phyloP scores from a whole-genome alignment of 2,797 vertebrate genomes.

The Mus caroli region DNA sequence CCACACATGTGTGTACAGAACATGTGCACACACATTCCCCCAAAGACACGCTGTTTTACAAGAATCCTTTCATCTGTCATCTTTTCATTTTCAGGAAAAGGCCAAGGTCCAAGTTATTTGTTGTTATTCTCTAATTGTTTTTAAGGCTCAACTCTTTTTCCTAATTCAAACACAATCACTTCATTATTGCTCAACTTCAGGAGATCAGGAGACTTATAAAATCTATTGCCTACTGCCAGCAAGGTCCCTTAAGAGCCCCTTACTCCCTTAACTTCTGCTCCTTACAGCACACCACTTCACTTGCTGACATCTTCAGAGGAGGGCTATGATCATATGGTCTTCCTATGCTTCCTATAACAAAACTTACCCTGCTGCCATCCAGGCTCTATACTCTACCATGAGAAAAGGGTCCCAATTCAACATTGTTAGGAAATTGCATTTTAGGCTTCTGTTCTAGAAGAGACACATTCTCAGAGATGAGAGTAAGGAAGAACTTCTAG shows the following conservation, averaged over 20 bases:
- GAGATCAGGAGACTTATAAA: not conserved
- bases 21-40: not conserved
- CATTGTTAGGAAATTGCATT: not conserved
- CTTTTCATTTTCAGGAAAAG: slow-evolving; percentile 15
- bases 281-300: slow-evolving; percentile 39
- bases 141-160: not conserved
- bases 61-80: slow-evolving; percentile 4
- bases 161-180: slow-evolving; percentile 40
- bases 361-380: not conserved
- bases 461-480: slow-evolving; percentile 6
- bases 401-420: slow-evolving; percentile 59
- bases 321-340: not conserved
- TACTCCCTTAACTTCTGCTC: not conserved
- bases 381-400: slow-evolving; percentile 32
- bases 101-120: not conserved
- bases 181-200: slow-evolving; percentile 13
- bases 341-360: not conserved
- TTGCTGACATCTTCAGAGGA: not conserved
- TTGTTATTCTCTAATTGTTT: not conserved
- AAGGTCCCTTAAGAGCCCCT: slow-evolving; percentile 28
- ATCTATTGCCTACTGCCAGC: not conserved
- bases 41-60: not conserved
- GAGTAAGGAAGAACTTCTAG: not conserved
- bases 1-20: not conserved
- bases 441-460: slow-evolving; percentile 61